Percentiles rank a stretch among this genome's conserved stretches.
These are phyloP conservation scores for Eumerus sabulonum DNA, from an alignment of 2,888 invertebrate genomes.

Conservation along the genomic window DNA sequence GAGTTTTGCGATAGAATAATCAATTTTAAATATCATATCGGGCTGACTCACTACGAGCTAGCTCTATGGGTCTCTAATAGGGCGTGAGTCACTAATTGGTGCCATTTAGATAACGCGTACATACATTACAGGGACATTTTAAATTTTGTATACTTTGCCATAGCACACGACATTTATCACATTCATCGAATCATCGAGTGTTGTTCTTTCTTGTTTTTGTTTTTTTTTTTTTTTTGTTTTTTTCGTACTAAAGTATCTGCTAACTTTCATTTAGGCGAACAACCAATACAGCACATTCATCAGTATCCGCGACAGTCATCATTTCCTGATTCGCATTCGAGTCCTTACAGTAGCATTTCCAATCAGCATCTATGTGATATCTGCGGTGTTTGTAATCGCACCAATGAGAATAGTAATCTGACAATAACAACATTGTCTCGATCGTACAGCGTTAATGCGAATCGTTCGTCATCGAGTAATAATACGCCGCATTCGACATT, in stretches of 20 bases:
- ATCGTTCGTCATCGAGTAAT: constrained; percentile 63
- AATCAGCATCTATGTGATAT: constrained; percentile 71
- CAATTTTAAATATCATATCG: no score
- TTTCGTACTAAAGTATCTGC: no score
- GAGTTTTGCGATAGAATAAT: no score
- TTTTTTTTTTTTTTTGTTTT: constrained; percentile 1
- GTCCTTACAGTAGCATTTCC: constrained; percentile 65
- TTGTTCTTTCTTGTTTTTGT: no score
- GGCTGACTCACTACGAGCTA: no score
- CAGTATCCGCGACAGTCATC: constrained; percentile 71
- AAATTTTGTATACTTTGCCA: neutral
- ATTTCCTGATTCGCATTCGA: constrained; percentile 70
- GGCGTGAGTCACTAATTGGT: no score
- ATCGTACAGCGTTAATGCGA: constrained; percentile 70
- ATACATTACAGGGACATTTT: no score
- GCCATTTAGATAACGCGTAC: no score
- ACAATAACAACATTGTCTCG: constrained; percentile 78
- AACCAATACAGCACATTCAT: constrained; percentile 64
- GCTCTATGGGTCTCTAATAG: no score
- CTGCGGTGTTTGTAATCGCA: constrained; percentile 79
- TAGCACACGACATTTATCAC: neutral
- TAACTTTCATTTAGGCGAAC: constrained; percentile 52
- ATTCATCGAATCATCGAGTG: constrained; percentile 2
- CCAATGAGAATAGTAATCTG: constrained; percentile 78
- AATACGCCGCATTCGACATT: constrained; percentile 72